Percentiles rank a stretch among this genome's conserved stretches.
Conservation (phyloP, 2,113 vertebrate species). For the Spizaetus ornatus region DNA sequence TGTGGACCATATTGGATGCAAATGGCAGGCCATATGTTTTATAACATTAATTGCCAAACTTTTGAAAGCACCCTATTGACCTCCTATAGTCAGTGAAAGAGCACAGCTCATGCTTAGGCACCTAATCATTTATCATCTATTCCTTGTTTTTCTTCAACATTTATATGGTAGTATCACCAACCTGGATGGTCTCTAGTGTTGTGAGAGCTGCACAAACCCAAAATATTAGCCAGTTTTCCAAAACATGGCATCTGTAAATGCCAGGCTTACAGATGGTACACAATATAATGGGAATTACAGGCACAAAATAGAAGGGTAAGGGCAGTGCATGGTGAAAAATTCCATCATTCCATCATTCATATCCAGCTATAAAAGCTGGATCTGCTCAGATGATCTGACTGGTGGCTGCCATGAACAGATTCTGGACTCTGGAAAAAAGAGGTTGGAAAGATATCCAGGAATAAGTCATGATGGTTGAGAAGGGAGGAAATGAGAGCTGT, state of each 20-base stretch:
- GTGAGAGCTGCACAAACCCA: neutral
- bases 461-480: neutral
- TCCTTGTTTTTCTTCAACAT: neutral
- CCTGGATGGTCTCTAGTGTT: conserved; percentile 15
- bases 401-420: neutral
- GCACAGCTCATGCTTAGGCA: neutral
- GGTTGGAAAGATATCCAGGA: neutral
- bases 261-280: conserved; percentile 5
- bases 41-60: conserved; percentile 12
- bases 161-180: neutral
- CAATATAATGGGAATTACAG: neutral
- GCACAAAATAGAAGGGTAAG: neutral
- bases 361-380: neutral
- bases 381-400: neutral
- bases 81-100: neutral
- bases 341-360: no score
- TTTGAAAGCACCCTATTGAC: neutral
- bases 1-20: conserved; percentile 11
- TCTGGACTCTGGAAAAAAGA: neutral
- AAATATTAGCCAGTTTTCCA: neutral
- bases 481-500: neutral
- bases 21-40: conserved; percentile 37
- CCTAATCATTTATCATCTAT: neutral
- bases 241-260: conserved; percentile 14
- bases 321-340: neutral